Evolutionary conservation across 1,140 invertebrate species (phyloP).

Genomic region (Philaenus spumarius): DNA sequence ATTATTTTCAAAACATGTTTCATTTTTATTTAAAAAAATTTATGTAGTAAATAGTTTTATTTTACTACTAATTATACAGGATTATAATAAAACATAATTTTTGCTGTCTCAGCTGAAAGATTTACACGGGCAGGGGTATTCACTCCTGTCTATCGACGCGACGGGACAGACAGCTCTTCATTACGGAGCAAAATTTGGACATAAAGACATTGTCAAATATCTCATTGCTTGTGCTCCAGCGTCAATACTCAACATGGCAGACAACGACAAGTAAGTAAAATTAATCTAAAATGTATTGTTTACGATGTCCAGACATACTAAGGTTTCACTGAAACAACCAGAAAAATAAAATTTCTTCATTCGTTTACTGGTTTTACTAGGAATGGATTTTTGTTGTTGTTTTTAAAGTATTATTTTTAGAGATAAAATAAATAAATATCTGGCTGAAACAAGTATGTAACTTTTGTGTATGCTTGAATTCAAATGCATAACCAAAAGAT

Average conservation of each 20-base stretch:
- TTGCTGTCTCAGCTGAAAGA: conserved; percentile 60
- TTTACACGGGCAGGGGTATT: conserved; percentile 73
- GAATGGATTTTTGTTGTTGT: conserved; percentile 9
- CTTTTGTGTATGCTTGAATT: too few relatives aligned
- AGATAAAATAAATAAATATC: too few relatives aligned
- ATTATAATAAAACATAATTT: too few relatives aligned
- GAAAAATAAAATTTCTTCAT: neutral
- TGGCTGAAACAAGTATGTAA: too few relatives aligned
- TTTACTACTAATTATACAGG: too few relatives aligned
- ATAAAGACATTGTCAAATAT: conserved; percentile 86
- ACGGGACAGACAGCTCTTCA: conserved; percentile 86
- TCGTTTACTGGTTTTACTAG: neutral
- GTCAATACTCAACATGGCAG: conserved; percentile 77
- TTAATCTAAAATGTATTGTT: neutral
- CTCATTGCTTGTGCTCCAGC: conserved; percentile 77
- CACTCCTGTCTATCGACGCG: conserved; percentile 75
- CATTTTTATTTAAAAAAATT: too few relatives aligned
- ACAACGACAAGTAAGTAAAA: conserved; percentile 69
- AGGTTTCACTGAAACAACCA: too few relatives aligned
- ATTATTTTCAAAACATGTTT: too few relatives aligned
- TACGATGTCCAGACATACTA: too few relatives aligned
- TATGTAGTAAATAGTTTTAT: too few relatives aligned
- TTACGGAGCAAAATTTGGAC: conserved; percentile 74
- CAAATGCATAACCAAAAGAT: too few relatives aligned
- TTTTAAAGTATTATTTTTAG: too few relatives aligned